These are phyloP conservation scores for Sclerurus mexicanus DNA, from an alignment of 2,113 vertebrate genomes.

Conservation along the genomic window DNA sequence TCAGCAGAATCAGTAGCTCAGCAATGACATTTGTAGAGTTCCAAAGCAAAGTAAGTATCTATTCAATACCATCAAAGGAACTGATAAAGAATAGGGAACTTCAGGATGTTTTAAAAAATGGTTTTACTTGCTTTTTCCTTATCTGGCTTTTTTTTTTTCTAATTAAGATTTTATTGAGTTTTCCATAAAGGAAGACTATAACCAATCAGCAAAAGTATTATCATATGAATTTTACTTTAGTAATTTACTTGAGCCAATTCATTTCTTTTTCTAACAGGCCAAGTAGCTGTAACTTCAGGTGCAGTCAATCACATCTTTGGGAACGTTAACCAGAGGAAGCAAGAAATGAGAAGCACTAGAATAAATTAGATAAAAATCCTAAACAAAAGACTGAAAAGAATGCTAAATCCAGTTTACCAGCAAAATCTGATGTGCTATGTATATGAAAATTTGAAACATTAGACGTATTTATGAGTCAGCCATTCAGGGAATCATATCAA, in stretches of 20 bases:
- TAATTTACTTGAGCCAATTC: constrained; percentile 4
- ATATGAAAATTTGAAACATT: constrained; percentile 7
- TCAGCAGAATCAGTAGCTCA: background rate
- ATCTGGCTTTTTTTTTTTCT: background rate
- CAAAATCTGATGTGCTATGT: background rate
- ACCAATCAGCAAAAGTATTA: constrained; percentile 32
- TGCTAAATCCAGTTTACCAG: constrained; percentile 1
- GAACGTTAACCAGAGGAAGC: background rate
- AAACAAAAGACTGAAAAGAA: constrained; percentile 7
- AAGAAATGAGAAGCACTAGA: constrained; percentile 6
- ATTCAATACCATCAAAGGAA: constrained; percentile 19
- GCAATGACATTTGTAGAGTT: background rate
- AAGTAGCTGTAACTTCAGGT: constrained; percentile 35
- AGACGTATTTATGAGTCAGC: constrained; percentile 30
- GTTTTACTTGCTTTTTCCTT: constrained; percentile 20
- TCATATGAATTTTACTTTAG: constrained; percentile 20
- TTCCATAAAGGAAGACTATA: constrained; percentile 11
- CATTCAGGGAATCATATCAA: background rate
- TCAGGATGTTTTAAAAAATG: background rate
- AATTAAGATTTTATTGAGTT: constrained; percentile 51
- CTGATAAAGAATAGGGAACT: constrained; percentile 1
- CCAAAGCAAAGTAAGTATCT: background rate
- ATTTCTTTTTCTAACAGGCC: background rate
- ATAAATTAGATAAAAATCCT: constrained; percentile 29
- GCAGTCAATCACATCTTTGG: constrained; percentile 15